These are phyloP conservation scores for Apomyelois bistriatella DNA, from an alignment of 2,888 invertebrate species.

Conservation along the genomic window DNA sequence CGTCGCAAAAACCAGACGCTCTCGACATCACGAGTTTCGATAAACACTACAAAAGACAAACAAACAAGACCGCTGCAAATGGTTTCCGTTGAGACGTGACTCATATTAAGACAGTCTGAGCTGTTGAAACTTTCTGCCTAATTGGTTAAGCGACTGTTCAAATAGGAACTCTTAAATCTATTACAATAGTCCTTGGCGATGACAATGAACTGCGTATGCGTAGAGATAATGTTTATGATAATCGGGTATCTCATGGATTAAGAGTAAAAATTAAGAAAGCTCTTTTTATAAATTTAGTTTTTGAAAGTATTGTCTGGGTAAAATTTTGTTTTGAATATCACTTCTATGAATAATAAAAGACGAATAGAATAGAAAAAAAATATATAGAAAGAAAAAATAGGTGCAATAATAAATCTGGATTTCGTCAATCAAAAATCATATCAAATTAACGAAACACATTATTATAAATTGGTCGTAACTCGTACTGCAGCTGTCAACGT, in stretches of 20 bases:
- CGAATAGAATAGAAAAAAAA: too few relatives aligned
- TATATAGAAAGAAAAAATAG: too few relatives aligned
- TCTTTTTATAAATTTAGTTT: too few relatives aligned
- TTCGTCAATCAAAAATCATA: not conserved
- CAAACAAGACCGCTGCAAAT: conserved; percentile 18
- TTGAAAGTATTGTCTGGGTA: too few relatives aligned
- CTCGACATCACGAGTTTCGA: conserved; percentile 56
- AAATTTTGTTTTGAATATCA: too few relatives aligned
- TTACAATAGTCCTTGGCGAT: not conserved
- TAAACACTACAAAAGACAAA: conserved; percentile 37
- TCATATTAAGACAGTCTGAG: not conserved
- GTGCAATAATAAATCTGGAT: too few relatives aligned
- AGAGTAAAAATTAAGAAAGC: too few relatives aligned
- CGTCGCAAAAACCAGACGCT: conserved; percentile 48
- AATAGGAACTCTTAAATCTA: not conserved
- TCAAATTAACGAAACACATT: not conserved
- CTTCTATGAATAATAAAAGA: too few relatives aligned
- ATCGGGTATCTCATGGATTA: not conserved
- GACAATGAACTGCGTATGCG: not conserved
- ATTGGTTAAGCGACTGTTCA: conserved; percentile 12
- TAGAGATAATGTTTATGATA: not conserved
- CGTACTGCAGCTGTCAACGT: not conserved
- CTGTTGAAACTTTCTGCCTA: conserved; percentile 9
- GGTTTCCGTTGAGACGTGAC: conserved; percentile 19
- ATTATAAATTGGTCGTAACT: not conserved